phyloP scores from a whole-genome alignment of 2,797 vertebrate genomes.

The Myoxocephalus aenaeus region DNA sequence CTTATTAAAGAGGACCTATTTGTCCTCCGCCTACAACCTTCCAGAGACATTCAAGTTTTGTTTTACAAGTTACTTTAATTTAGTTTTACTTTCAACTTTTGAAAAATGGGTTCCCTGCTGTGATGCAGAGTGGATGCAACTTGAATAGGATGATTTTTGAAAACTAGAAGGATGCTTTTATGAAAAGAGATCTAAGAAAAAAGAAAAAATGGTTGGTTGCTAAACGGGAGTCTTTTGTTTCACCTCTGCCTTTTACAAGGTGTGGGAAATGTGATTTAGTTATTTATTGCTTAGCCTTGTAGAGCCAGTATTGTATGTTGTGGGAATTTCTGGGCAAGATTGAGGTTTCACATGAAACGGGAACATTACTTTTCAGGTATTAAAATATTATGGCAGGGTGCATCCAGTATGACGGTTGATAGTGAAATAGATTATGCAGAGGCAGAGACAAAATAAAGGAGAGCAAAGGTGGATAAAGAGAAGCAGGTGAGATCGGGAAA shows the following conservation, averaged over 20 bases:
- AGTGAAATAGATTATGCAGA: neutral
- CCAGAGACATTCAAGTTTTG: neutral
- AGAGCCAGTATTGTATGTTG: neutral
- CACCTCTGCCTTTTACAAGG: neutral
- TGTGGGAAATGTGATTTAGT: constrained; percentile 1
- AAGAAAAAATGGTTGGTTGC: neutral
- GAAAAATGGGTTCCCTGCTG: neutral
- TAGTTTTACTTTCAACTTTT: neutral
- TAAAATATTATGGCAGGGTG: neutral
- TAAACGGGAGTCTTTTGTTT: neutral
- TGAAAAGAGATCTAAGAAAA: too few species aligned
- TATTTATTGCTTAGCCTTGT: neutral
- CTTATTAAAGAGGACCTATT: neutral
- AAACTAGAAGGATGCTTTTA: neutral
- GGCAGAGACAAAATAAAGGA: constrained; percentile 8
- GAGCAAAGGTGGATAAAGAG: neutral
- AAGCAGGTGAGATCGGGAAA: neutral
- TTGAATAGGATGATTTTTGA: neutral
- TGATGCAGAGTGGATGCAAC: neutral
- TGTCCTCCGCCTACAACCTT: neutral
- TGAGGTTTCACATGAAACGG: neutral
- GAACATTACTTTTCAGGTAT: constrained; percentile 2
- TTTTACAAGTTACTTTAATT: neutral
- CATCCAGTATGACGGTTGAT: neutral
- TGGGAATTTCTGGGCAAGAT: constrained; percentile 5